Evolutionary conservation across 1,140 invertebrate genomes (phyloP).

Genomic region (Anoplophora glabripennis): DNA sequence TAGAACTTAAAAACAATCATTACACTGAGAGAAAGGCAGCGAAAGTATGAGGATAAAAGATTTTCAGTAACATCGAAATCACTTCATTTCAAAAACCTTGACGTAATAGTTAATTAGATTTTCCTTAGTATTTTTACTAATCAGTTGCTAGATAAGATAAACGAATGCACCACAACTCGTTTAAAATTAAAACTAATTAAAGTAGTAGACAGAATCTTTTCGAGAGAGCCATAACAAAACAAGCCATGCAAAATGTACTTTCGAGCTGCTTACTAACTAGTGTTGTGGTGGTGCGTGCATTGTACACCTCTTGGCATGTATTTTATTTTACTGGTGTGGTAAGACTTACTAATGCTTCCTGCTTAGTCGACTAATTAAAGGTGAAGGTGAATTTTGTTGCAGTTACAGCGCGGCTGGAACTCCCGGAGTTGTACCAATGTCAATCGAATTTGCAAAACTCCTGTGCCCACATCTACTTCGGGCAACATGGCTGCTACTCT

Average conservation of each 20-base stretch:
- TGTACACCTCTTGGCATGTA: slow-evolving; percentile 25
- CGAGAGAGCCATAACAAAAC: background rate
- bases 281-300: slow-evolving; percentile 50
- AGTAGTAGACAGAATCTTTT: background rate
- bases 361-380: slow-evolving; percentile 16
- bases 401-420: slow-evolving; percentile 52
- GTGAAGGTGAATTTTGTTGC: slow-evolving; percentile 46
- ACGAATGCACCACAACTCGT: no score
- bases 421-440: slow-evolving; percentile 49
- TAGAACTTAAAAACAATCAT: no score
- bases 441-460: slow-evolving; percentile 44
- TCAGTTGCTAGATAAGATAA: no score
- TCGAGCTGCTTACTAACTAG: slow-evolving; percentile 26
- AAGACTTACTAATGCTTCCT: slow-evolving; percentile 36
- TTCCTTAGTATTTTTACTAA: no score
- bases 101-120: no score
- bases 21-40: no score
- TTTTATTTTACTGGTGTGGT: slow-evolving; percentile 30
- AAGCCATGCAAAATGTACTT: background rate
- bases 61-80: no score
- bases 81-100: no score
- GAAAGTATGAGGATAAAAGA: no score
- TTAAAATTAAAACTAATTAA: background rate
- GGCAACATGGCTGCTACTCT: slow-evolving; percentile 50
- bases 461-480: slow-evolving; percentile 46